Evolutionary conservation across 1,140 invertebrate genomes (phyloP).

Genomic region (Panulirus ornatus): DNA sequence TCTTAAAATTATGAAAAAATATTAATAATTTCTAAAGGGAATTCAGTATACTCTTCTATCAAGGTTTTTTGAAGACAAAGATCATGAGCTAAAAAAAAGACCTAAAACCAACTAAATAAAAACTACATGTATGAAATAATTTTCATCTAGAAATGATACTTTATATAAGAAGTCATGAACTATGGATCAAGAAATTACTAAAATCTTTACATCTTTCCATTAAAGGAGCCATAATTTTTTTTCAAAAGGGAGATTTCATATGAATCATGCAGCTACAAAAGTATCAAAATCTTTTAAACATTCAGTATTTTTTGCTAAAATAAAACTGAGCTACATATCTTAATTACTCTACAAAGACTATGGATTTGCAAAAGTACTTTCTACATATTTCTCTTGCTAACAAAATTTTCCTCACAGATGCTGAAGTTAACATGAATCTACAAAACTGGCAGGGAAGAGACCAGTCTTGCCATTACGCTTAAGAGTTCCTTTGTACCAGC

Average conservation of each 20-base stretch:
- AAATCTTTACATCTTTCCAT: not conserved
- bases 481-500: slow-evolving; percentile 96
- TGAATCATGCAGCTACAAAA: slow-evolving; percentile 25
- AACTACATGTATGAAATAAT: not conserved
- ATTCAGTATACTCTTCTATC: too few relatives aligned
- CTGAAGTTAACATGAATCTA: slow-evolving; percentile 81
- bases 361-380: not conserved
- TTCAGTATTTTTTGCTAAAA: slow-evolving; percentile 18
- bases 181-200: not conserved
- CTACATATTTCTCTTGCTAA: not conserved
- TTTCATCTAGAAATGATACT: too few relatives aligned
- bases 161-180: too few relatives aligned
- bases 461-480: slow-evolving; percentile 93
- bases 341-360: slow-evolving; percentile 15
- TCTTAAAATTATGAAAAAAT: too few relatives aligned
- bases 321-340: slow-evolving; percentile 10
- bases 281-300: slow-evolving; percentile 42
- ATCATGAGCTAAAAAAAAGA: too few relatives aligned
- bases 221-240: not conserved
- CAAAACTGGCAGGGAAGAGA: slow-evolving; percentile 95
- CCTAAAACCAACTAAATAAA: not conserved
- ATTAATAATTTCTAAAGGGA: too few relatives aligned
- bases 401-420: not conserved
- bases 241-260: not conserved
- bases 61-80: too few relatives aligned